These are phyloP conservation scores for Rhabdornis inornatus DNA, from an alignment of 2,113 vertebrate species.

Conservation along the genomic window DNA sequence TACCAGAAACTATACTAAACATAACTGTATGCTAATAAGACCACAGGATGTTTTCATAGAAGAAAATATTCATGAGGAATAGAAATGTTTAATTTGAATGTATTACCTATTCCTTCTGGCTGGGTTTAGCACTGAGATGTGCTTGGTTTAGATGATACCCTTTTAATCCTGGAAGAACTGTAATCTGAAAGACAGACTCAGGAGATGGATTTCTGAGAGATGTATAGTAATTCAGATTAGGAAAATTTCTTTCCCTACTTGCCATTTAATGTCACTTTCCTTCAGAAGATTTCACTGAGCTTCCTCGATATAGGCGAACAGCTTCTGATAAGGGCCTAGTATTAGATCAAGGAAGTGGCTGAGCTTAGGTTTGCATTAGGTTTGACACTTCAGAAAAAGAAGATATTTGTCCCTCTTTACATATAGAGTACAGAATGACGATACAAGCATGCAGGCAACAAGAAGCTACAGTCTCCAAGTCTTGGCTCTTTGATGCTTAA, in stretches of 20 bases:
- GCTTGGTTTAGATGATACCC: not conserved
- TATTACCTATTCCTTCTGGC: not conserved
- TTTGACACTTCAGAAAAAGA: not conserved
- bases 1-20: not conserved
- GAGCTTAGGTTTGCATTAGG: not conserved
- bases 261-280: not conserved
- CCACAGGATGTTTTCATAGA: not conserved
- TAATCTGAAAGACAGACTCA: not conserved
- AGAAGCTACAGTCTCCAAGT: not conserved
- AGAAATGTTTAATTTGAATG: not conserved
- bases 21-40: not conserved
- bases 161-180: not conserved
- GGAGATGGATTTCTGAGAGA: not conserved
- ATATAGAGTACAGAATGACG: not conserved
- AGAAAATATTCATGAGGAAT: not conserved
- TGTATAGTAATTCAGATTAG: not conserved
- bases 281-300: not conserved
- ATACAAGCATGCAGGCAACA: not conserved
- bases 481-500: not conserved
- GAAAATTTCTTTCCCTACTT: not conserved
- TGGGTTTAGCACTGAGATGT: not conserved
- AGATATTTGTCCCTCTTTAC: not conserved
- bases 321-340: not conserved
- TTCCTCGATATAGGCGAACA: not conserved
- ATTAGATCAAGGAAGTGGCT: not conserved